Percentiles rank a stretch among this genome's conserved stretches.
These are phyloP conservation scores for Caenorhabditis angaria DNA, from an alignment of 2,888 invertebrate species.

Conservation along the genomic window DNA sequence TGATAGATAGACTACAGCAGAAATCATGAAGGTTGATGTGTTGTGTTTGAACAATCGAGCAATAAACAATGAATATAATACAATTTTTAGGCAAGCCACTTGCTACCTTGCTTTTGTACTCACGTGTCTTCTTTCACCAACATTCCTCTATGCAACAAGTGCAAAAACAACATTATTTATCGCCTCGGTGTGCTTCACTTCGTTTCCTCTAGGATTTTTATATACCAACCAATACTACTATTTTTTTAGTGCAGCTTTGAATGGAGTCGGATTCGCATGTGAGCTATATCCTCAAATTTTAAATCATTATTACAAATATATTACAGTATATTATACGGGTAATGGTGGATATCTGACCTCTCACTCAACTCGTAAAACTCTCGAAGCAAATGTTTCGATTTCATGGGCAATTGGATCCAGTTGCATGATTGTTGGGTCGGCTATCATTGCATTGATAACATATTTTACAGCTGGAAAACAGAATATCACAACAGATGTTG, in stretches of 20 bases:
- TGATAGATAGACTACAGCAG: too few relatives aligned
- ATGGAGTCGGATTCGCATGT: conserved; percentile 57
- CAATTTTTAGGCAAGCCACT: conserved; percentile 44
- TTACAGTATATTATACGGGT: conserved; percentile 50
- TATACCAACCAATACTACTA: conserved; percentile 55
- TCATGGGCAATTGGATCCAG: conserved; percentile 48
- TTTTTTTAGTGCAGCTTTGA: conserved; percentile 25
- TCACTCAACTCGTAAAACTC: conserved; percentile 47
- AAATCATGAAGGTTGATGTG: too few relatives aligned
- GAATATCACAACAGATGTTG: neutral
- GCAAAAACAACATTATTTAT: conserved; percentile 34
- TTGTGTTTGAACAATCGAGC: too few relatives aligned
- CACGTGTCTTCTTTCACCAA: conserved; percentile 42
- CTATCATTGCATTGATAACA: conserved; percentile 23
- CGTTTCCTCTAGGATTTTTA: conserved; percentile 50
- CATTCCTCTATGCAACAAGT: conserved; percentile 31
- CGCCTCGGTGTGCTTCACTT: conserved; percentile 30
- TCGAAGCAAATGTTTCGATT: conserved; percentile 44
- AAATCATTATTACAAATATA: neutral
- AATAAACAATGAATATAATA: too few relatives aligned
- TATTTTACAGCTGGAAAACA: neutral
- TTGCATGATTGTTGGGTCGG: conserved; percentile 35
- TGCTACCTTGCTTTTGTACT: conserved; percentile 39
- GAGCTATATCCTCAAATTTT: neutral
- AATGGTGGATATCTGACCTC: conserved; percentile 48